These are phyloP conservation scores for Lichenostomus cassidix DNA, from an alignment of 2,113 vertebrate genomes.

Conservation along the genomic window DNA sequence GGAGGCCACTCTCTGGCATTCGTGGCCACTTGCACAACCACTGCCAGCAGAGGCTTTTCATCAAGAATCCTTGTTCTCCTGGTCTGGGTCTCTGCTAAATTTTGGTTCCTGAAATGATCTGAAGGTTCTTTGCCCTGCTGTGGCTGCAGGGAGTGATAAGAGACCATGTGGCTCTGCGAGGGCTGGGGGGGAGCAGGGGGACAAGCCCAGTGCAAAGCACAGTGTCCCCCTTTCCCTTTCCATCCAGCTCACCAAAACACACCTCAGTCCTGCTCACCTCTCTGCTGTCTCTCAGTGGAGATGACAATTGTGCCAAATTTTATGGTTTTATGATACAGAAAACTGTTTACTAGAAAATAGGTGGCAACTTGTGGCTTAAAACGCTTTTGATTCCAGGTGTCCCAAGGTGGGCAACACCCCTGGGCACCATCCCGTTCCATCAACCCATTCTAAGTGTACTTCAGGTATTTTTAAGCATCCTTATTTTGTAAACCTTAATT, in stretches of 20 bases:
- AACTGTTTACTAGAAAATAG: conserved; percentile 36
- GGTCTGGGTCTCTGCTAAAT: not conserved
- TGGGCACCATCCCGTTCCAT: not conserved
- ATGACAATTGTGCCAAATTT: conserved; percentile 67
- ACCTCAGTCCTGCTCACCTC: not conserved
- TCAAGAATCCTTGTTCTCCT: not conserved
- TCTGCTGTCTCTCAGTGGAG: conserved; percentile 1
- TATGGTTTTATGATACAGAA: conserved; percentile 17
- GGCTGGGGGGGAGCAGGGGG: not conserved
- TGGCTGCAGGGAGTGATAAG: not conserved
- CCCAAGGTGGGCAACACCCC: not conserved
- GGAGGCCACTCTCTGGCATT: conserved; percentile 29
- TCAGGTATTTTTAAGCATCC: conserved; percentile 50
- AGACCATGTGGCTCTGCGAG: not conserved
- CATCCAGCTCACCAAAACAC: not conserved
- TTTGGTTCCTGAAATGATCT: not conserved
- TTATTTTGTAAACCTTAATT: conserved; percentile 69
- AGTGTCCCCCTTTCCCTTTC: not conserved
- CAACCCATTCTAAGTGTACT: conserved; percentile 39
- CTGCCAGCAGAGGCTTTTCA: conserved; percentile 24
- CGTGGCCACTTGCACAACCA: conserved; percentile 29
- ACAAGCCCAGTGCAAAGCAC: not conserved
- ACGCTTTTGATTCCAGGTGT: not conserved
- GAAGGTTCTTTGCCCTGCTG: not conserved
- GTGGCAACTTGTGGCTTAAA: conserved; percentile 61